Evolutionary conservation across 2,797 vertebrate species (phyloP).

Genomic region (Centroberyx gerrardi): DNA sequence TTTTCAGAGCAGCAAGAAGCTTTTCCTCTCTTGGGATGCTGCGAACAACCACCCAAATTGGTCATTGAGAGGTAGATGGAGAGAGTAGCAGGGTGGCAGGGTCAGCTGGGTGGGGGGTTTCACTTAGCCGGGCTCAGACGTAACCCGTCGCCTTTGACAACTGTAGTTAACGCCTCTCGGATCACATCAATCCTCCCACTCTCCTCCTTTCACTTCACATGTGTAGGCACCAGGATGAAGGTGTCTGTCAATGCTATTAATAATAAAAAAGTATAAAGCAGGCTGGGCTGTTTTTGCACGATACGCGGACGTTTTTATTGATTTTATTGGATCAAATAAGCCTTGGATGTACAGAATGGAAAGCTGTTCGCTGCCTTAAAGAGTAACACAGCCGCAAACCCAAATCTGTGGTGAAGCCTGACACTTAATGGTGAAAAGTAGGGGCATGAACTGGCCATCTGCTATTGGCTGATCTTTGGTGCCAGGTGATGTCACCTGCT

Average conservation of each 20-base stretch:
- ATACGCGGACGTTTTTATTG: too few species aligned
- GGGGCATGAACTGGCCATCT: too few species aligned
- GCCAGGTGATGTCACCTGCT: too few species aligned
- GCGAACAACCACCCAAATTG: conserved; percentile 24
- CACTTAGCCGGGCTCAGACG: conserved; percentile 18
- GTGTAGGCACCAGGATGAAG: conserved; percentile 12
- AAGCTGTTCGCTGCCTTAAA: too few species aligned
- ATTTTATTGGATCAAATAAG: conserved; percentile 1
- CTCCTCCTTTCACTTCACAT: neutral
- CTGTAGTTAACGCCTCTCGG: conserved; percentile 28
- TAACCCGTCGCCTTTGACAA: conserved; percentile 37
- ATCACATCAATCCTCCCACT: conserved; percentile 14
- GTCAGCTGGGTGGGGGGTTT: conserved; percentile 2
- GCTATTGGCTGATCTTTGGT: too few species aligned
- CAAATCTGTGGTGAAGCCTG: too few species aligned
- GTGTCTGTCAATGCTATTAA: conserved; percentile 43
- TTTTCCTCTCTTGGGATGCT: neutral
- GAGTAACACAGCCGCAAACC: too few species aligned
- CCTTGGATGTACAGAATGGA: too few species aligned
- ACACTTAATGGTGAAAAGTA: too few species aligned
- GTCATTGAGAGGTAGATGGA: conserved; percentile 14
- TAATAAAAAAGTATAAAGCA: conserved; percentile 34
- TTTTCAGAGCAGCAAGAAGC: neutral
- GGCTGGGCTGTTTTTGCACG: neutral
- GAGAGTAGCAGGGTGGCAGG: neutral